Conservation (phyloP, 1,140 invertebrate genomes). For the Lethocerus indicus region DNA sequence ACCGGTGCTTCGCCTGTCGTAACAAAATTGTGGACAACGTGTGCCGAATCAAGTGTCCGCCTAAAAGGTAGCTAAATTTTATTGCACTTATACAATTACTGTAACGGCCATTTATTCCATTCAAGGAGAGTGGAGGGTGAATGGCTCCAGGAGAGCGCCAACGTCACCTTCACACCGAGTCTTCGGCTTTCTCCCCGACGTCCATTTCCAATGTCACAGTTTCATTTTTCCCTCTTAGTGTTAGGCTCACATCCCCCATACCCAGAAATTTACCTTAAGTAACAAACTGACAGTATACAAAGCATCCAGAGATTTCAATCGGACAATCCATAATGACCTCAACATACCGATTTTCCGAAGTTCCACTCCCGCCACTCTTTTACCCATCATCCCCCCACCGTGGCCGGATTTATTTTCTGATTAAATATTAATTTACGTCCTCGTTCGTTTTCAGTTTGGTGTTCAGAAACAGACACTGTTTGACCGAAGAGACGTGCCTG, state of each 20-base stretch:
- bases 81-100: background rate
- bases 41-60: constrained; percentile 17
- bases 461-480: constrained; percentile 48
- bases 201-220: no score
- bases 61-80: constrained; percentile 13
- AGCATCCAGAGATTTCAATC: background rate
- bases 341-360: background rate
- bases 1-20: constrained; percentile 14
- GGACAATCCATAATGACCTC: background rate
- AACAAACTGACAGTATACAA: no score
- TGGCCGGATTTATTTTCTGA: background rate
- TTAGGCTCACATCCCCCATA: no score
- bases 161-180: no score
- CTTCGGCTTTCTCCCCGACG: no score
- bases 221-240: no score
- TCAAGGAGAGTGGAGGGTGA: no score
- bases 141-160: no score
- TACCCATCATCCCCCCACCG: no score
- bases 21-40: constrained; percentile 9
- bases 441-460: constrained; percentile 24
- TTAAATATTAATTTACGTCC: background rate
- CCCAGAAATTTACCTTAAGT: no score
- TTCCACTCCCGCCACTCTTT: background rate
- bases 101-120: no score
- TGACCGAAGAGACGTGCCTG: constrained; percentile 53